Conservation (phyloP, 37 sponge, comb jelly and placozoan genomes). For the Bolinopsis microptera region DNA sequence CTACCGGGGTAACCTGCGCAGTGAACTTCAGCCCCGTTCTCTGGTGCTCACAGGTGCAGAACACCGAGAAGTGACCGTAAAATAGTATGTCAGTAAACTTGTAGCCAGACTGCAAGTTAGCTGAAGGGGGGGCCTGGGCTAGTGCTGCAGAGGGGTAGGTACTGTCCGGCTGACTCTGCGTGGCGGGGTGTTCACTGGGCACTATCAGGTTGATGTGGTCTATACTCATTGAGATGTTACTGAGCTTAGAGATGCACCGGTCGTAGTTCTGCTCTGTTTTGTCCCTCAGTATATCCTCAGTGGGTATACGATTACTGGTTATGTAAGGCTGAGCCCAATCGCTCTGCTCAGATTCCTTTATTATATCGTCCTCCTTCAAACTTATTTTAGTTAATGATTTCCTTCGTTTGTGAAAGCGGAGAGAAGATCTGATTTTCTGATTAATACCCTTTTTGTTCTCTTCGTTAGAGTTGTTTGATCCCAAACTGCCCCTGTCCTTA, state of each 20-base stretch:
- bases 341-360: conserved; percentile 1
- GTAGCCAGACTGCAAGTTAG: background rate
- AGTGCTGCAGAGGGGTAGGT: background rate
- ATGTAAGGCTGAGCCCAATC: conserved; percentile 57
- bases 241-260: conserved; percentile 37
- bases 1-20: conserved; percentile 39
- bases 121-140: background rate
- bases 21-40: conserved; percentile 40
- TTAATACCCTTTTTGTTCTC: conserved; percentile 20
- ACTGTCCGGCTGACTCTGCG: background rate
- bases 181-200: background rate
- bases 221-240: conserved; percentile 53
- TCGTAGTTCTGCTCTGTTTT: background rate
- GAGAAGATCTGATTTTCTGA: background rate
- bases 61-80: conserved; percentile 54
- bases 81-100: conserved; percentile 15
- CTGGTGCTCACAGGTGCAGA: conserved; percentile 33
- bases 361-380: background rate
- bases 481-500: background rate
- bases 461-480: conserved; percentile 11
- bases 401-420: conserved; percentile 34
- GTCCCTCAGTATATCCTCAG: conserved; percentile 6
- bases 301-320: conserved; percentile 1
- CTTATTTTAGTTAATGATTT: conserved; percentile 8
- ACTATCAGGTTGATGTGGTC: conserved; percentile 41